phyloP scores from a whole-genome alignment of 2,797 vertebrate genomes.

The Parauchenoglanis ngamensis region DNA sequence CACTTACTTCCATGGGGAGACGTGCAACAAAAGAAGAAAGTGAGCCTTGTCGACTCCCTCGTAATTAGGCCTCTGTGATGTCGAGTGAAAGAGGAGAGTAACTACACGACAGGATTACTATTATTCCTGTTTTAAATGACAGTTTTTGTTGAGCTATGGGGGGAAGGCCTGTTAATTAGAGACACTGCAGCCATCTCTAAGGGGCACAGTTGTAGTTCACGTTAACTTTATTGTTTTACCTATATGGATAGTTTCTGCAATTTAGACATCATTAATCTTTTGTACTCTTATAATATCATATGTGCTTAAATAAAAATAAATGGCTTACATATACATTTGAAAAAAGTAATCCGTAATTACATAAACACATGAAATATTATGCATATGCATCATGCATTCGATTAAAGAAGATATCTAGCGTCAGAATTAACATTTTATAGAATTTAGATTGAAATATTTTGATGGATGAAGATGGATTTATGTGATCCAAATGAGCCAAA shows the following conservation, averaged over 20 bases:
- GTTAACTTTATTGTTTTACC: conserved; percentile 31
- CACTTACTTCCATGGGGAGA: conserved; percentile 37
- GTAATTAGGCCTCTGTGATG: conserved; percentile 66
- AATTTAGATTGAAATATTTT: conserved; percentile 19
- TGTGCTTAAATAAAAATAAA: neutral
- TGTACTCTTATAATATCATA: conserved; percentile 4
- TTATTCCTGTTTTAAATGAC: conserved; percentile 65
- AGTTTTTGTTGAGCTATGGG: conserved; percentile 58
- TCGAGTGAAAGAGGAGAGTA: conserved; percentile 52
- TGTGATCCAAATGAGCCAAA: neutral
- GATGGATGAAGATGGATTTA: conserved; percentile 63
- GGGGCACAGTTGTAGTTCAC: conserved; percentile 38
- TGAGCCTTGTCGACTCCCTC: conserved; percentile 49
- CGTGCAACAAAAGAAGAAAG: conserved; percentile 45
- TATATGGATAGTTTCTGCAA: neutral
- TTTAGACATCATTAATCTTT: conserved; percentile 18
- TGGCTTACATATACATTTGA: neutral
- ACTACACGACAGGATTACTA: conserved; percentile 62
- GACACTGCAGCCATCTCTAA: conserved; percentile 61
- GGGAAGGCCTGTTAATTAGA: conserved; percentile 51
- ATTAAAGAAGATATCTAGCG: conserved; percentile 53
- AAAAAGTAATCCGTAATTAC: neutral
- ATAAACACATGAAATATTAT: neutral
- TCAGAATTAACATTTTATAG: conserved; percentile 32
- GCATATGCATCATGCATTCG: conserved; percentile 35